phyloP scores from a whole-genome alignment of 2,797 vertebrate genomes.

The Micromesistius poutassou region DNA sequence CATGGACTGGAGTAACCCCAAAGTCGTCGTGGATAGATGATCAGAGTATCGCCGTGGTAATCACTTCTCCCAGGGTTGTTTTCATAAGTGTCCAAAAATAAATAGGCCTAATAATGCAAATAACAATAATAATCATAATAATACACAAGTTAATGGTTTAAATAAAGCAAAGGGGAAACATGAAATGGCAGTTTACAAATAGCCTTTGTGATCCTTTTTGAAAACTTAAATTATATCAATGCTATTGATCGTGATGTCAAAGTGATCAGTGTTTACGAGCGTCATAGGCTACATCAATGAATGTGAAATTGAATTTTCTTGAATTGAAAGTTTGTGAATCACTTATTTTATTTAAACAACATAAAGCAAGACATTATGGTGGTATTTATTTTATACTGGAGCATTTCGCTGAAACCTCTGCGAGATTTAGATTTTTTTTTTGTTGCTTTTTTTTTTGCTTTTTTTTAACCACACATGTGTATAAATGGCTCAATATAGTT shows the following conservation, averaged over 20 bases:
- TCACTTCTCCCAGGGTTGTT: neutral
- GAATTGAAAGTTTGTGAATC: constrained; percentile 5
- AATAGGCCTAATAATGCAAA: neutral
- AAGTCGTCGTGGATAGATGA: constrained; percentile 5
- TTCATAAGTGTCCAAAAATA: neutral
- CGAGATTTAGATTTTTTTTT: neutral
- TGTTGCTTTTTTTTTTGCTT: neutral
- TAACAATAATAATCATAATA: constrained; percentile 3
- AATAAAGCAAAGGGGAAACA: constrained; percentile 19
- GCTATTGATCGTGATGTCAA: constrained; percentile 7
- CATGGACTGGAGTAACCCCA: constrained; percentile 34
- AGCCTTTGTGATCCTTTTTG: constrained; percentile 26
- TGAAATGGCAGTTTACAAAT: constrained; percentile 31
- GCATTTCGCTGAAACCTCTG: neutral
- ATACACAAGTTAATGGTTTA: constrained; percentile 17
- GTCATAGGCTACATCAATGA: constrained; percentile 14
- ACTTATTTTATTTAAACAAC: constrained; percentile 2
- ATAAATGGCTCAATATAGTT: constrained; percentile 34
- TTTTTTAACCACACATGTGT: constrained; percentile 17
- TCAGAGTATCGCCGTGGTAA: constrained; percentile 19
- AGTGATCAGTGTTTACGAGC: neutral
- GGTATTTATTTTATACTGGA: neutral
- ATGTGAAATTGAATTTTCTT: constrained; percentile 52
- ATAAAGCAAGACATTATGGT: constrained; percentile 9
- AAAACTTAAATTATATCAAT: constrained; percentile 30